Conservation (phyloP, 2,888 invertebrate species). For the Aphrophora alni region DNA sequence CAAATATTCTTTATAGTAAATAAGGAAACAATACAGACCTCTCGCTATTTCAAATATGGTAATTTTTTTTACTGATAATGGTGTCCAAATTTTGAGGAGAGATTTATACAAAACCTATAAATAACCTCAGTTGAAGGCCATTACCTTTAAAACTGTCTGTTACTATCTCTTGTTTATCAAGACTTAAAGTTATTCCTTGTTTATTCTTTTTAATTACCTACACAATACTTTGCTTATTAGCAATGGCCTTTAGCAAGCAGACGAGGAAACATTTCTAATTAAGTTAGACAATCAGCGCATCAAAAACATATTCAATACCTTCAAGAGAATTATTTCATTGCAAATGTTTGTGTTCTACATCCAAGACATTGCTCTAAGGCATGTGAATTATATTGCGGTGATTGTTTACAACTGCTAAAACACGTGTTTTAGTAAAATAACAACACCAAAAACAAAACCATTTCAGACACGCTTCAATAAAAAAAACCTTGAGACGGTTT, state of each 20-base stretch:
- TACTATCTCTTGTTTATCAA: too few relatives aligned
- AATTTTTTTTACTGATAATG: too few relatives aligned
- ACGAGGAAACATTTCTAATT: neutral
- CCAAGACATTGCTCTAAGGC: neutral
- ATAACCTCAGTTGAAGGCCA: too few relatives aligned
- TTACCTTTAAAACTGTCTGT: too few relatives aligned
- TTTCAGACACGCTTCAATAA: neutral
- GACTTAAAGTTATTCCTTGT: neutral
- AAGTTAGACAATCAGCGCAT: neutral
- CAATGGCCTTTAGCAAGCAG: neutral
- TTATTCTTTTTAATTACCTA: neutral
- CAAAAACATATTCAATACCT: too few relatives aligned
- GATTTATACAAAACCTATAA: too few relatives aligned
- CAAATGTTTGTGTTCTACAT: neutral
- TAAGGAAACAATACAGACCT: too few relatives aligned
- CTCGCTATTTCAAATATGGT: too few relatives aligned
- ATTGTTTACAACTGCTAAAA: neutral
- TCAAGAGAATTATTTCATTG: neutral
- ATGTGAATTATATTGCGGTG: neutral
- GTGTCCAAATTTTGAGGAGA: too few relatives aligned
- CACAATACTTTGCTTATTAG: too few relatives aligned
- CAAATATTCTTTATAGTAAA: too few relatives aligned
- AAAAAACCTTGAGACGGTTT: neutral
- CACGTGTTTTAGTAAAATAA: too few relatives aligned
- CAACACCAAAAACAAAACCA: neutral